phyloP scores from a whole-genome alignment of 1,140 invertebrate genomes.

The Zeugodacus cucurbitae region DNA sequence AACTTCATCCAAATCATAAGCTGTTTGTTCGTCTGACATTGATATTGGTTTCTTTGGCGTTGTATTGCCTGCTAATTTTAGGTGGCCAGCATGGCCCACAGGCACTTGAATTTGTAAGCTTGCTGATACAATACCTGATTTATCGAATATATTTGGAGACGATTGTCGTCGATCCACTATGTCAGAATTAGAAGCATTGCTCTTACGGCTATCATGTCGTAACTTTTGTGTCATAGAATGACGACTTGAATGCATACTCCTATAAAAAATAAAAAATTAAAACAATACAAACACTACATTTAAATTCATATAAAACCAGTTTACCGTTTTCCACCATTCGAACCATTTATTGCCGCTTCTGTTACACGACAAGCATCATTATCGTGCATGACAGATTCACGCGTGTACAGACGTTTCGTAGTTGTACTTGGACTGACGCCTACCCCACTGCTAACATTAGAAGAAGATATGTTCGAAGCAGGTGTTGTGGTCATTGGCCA shows the following conservation, averaged over 20 bases:
- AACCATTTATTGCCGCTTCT: background rate
- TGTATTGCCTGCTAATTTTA: background rate
- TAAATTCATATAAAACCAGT: background rate
- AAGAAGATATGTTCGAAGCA: background rate
- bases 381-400: background rate
- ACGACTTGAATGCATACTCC: background rate
- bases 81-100: slow-evolving; percentile 52
- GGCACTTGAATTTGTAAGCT: slow-evolving; percentile 81
- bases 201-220: background rate
- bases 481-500: background rate
- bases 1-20: background rate
- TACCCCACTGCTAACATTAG: background rate
- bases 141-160: slow-evolving; percentile 67
- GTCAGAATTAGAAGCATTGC: background rate
- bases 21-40: background rate
- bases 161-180: slow-evolving; percentile 60
- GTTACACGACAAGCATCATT: background rate
- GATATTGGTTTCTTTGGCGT: background rate
- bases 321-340: background rate
- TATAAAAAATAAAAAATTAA: background rate
- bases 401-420: background rate
- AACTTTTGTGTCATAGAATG: background rate
- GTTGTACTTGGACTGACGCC: background rate
- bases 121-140: slow-evolving; percentile 79
- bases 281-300: background rate